Conservation (phyloP, 2,797 vertebrate species). For the Falco peregrinus region DNA sequence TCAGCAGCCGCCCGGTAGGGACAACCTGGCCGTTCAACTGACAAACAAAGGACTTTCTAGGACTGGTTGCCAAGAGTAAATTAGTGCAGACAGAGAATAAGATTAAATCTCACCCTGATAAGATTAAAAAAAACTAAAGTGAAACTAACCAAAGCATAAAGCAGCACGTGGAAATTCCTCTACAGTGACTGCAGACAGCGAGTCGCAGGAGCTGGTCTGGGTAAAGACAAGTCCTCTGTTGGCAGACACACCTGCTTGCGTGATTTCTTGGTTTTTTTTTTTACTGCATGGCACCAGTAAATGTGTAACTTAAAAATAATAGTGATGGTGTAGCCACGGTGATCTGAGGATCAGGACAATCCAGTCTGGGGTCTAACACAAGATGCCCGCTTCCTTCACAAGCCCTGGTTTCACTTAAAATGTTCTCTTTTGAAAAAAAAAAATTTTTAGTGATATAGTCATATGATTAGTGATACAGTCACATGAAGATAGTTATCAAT, state of each 20-base stretch:
- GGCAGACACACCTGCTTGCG: neutral
- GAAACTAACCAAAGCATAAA: neutral
- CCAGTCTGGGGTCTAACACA: neutral
- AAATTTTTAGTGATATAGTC: neutral
- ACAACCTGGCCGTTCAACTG: neutral
- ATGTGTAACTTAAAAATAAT: neutral
- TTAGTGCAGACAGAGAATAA: neutral
- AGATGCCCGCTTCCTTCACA: neutral
- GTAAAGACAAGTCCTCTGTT: neutral
- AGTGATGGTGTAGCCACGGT: neutral
- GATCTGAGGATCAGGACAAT: neutral
- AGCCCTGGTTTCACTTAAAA: neutral
- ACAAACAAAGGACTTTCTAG: neutral
- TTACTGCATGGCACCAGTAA: neutral
- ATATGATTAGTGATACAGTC: neutral
- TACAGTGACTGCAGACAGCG: neutral
- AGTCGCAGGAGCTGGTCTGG: neutral
- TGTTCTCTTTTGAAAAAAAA: neutral
- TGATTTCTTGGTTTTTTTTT: neutral
- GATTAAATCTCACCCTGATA: neutral
- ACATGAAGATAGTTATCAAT: neutral
- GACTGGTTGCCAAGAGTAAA: neutral
- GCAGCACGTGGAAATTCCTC: neutral
- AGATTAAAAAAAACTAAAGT: neutral
- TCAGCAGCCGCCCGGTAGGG: neutral